These are phyloP conservation scores for Dipodomys merriami DNA, from an alignment of 2,113 vertebrate genomes.

Conservation along the genomic window DNA sequence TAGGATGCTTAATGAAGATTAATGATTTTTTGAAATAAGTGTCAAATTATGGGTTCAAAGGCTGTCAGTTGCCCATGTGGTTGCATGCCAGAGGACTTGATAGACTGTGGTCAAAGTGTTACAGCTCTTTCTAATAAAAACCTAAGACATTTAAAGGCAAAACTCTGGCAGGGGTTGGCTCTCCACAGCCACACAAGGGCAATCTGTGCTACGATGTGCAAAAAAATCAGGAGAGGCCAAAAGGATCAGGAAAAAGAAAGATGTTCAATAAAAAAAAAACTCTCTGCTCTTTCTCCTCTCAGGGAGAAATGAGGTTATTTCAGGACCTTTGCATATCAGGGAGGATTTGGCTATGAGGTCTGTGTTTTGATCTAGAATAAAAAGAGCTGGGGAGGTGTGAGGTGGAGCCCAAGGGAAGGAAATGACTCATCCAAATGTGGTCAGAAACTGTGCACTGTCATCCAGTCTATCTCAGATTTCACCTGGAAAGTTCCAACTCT, in stretches of 20 bases:
- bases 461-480: too few species aligned
- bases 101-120: constrained; percentile 48
- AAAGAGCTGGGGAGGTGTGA: background rate
- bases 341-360: background rate
- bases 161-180: constrained; percentile 34
- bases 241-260: background rate
- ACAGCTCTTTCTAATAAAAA: constrained; percentile 77
- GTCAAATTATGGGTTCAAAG: constrained; percentile 64
- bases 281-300: background rate
- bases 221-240: background rate
- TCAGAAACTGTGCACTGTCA: background rate
- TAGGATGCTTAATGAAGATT: constrained; percentile 69
- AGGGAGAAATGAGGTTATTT: background rate
- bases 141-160: constrained; percentile 31
- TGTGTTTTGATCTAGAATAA: background rate
- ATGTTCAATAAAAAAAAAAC: background rate
- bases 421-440: background rate
- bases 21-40: constrained; percentile 69
- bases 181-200: background rate
- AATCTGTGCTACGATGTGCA: background rate
- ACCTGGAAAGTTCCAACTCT: background rate
- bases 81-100: constrained; percentile 42
- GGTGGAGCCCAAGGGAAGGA: background rate
- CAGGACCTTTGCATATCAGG: background rate
- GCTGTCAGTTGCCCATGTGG: constrained; percentile 35